phyloP scores from a whole-genome alignment of 1,140 invertebrate genomes.

The Scaptomyza montana region DNA sequence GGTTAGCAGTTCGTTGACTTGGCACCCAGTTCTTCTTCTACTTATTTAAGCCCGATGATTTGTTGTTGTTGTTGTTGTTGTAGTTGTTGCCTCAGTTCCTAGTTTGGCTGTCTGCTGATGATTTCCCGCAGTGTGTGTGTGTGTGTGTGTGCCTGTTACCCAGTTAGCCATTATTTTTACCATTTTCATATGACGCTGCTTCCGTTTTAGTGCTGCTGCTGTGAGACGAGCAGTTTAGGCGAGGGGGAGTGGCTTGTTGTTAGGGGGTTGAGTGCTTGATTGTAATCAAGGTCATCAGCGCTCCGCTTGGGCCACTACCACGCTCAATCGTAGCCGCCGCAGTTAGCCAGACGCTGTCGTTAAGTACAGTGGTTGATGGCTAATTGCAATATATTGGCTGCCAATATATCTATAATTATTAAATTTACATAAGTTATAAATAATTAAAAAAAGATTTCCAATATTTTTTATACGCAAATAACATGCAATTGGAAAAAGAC shows the following conservation, averaged over 20 bases:
- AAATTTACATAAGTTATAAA: neutral
- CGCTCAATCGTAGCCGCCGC: constrained; percentile 71
- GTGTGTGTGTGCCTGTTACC: constrained; percentile 24
- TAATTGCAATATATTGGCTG: neutral
- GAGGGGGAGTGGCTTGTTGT: neutral
- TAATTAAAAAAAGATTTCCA: no score
- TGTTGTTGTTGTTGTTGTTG: constrained; percentile 58
- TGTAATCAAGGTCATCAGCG: constrained; percentile 80
- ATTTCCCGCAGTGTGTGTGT: constrained; percentile 16
- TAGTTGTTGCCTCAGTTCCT: constrained; percentile 26
- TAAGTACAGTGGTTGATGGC: constrained; percentile 13
- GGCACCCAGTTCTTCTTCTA: constrained; percentile 57
- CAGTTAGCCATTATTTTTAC: constrained; percentile 64
- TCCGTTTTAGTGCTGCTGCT: constrained; percentile 29
- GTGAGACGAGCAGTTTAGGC: neutral
- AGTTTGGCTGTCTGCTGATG: constrained; percentile 12
- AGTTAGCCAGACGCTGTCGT: constrained; percentile 79
- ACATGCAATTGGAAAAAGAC: no score
- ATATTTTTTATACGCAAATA: no score
- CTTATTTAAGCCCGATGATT: constrained; percentile 59
- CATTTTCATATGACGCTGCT: constrained; percentile 73
- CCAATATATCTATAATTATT: neutral
- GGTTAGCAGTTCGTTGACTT: constrained; percentile 80
- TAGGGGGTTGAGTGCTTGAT: constrained; percentile 33
- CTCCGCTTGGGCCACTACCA: constrained; percentile 62